Conservation (phyloP, 2,797 vertebrate genomes). For the Distichodus sexfasciatus region DNA sequence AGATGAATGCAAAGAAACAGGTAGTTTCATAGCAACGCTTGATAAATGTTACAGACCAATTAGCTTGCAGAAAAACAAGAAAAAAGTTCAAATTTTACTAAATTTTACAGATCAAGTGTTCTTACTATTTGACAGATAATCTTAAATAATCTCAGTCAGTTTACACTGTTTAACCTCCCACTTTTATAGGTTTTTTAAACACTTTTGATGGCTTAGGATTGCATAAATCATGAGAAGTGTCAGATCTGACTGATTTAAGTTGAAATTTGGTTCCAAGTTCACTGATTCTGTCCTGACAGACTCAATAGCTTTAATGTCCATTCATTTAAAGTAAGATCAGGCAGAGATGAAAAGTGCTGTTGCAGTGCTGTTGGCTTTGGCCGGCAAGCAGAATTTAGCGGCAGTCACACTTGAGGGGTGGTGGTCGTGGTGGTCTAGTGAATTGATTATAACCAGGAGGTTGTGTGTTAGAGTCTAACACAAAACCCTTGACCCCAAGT, state of each 20-base stretch:
- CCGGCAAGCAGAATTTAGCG: background rate
- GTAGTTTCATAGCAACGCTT: too few relatives aligned
- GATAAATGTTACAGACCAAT: too few relatives aligned
- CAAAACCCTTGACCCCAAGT: too few relatives aligned
- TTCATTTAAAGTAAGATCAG: background rate
- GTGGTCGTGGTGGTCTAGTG: too few relatives aligned
- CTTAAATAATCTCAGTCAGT: background rate
- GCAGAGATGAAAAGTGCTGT: background rate
- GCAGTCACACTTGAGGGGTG: too few relatives aligned
- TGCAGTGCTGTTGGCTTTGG: background rate
- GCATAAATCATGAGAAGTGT: background rate
- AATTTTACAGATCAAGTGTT: too few relatives aligned
- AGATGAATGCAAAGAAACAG: too few relatives aligned
- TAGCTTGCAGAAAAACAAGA: too few relatives aligned
- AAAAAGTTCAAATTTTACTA: too few relatives aligned
- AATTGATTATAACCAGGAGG: too few relatives aligned
- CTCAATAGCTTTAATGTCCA: conserved; percentile 4
- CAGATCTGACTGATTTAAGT: conserved; percentile 8
- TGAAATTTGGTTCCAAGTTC: background rate
- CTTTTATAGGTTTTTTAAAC: background rate
- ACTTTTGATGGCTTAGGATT: background rate
- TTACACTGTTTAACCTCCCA: background rate
- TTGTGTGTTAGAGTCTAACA: too few relatives aligned
- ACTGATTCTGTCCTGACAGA: background rate
- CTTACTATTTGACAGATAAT: too few relatives aligned